Evolutionary conservation across 92 coral and sea anemone genomes (phyloP).

Genomic region (Bergia puertoricense): DNA sequence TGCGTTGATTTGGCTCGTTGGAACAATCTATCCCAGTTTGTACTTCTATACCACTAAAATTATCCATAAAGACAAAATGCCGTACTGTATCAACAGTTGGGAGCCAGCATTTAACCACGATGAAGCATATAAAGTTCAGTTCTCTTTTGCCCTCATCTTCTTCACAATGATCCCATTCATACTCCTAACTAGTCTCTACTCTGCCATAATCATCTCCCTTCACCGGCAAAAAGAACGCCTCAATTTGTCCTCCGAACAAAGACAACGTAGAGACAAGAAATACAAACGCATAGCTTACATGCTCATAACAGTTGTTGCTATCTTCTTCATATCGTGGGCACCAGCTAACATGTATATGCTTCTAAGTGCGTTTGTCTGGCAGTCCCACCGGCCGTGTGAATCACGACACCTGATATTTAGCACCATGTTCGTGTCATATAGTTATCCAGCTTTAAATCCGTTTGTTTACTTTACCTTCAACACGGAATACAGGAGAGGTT

Average conservation of each 20-base stretch:
- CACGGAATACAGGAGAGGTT: background rate
- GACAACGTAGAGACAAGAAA: background rate
- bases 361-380: slow-evolving; percentile 5
- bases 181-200: background rate
- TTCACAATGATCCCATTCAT: slow-evolving; percentile 38
- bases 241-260: background rate
- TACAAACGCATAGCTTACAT: background rate
- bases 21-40: slow-evolving; percentile 9
- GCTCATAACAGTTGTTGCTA: background rate
- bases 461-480: background rate
- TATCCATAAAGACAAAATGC: background rate
- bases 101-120: slow-evolving; percentile 15
- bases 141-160: slow-evolving; percentile 9
- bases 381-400: background rate
- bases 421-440: background rate
- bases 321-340: background rate
- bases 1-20: slow-evolving; percentile 36
- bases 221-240: background rate
- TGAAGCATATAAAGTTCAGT: slow-evolving; percentile 3
- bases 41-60: slow-evolving; percentile 35
- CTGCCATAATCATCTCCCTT: background rate
- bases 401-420: no score
- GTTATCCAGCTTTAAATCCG: background rate
- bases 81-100: slow-evolving; percentile 29
- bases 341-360: background rate